Conservation (phyloP, 2,113 vertebrate species). For the Hippocampus zosterae region DNA sequence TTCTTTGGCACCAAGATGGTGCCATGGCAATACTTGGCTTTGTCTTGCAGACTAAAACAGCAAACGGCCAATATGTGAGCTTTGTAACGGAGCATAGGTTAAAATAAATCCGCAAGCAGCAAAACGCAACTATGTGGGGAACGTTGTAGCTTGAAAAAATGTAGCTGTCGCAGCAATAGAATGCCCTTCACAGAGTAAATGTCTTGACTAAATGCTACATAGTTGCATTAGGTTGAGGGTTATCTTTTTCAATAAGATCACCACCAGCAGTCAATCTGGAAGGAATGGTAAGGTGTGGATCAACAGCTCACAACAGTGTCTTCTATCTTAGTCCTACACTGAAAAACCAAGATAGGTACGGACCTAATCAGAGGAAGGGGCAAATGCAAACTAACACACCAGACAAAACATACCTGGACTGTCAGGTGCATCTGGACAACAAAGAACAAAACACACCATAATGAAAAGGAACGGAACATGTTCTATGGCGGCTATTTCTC, state of each 20-base stretch:
- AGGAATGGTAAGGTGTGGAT: conserved; percentile 16
- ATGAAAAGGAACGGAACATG: conserved; percentile 52
- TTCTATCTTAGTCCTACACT: conserved; percentile 39
- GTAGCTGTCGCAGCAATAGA: conserved; percentile 34
- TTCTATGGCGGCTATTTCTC: conserved; percentile 67
- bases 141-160: conserved; percentile 20
- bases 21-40: neutral
- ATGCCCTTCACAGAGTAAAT: conserved; percentile 15
- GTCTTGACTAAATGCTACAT: conserved; percentile 8
- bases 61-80: neutral
- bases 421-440: conserved; percentile 68
- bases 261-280: conserved; percentile 34
- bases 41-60: neutral
- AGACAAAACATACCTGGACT: conserved; percentile 73
- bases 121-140: neutral
- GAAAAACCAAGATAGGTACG: conserved; percentile 31
- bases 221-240: conserved; percentile 15
- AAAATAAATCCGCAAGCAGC: neutral
- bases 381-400: conserved; percentile 59
- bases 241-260: conserved; percentile 40
- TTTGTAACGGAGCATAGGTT: neutral
- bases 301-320: conserved; percentile 18
- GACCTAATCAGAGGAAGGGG: conserved; percentile 19
- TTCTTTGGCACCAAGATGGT: neutral
- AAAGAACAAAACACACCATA: conserved; percentile 66